phyloP scores from a whole-genome alignment of 2,888 invertebrate species.

The Acleris holmiana region DNA sequence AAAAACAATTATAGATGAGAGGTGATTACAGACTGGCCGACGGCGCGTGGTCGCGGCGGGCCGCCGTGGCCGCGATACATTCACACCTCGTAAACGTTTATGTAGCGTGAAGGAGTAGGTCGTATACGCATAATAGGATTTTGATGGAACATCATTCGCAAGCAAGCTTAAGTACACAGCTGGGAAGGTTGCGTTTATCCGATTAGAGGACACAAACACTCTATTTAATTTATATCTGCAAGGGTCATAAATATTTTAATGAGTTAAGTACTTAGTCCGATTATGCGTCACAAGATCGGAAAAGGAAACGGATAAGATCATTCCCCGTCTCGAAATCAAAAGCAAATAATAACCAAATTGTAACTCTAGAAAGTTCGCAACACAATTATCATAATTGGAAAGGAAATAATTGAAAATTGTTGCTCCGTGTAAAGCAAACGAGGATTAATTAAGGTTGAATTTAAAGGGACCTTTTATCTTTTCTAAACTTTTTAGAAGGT shows the following conservation, averaged over 20 bases:
- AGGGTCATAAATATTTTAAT: neutral
- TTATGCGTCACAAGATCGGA: too few species aligned
- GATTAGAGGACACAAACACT: constrained; percentile 5
- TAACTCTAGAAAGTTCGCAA: constrained; percentile 8
- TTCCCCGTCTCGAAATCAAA: neutral
- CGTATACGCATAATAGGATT: constrained; percentile 32
- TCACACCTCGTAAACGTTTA: constrained; percentile 40
- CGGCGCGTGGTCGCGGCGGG: neutral
- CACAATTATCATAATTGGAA: constrained; percentile 15
- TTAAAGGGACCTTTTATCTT: constrained; percentile 18
- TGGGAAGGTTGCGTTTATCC: constrained; percentile 3
- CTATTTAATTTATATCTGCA: neutral
- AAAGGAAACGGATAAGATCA: neutral
- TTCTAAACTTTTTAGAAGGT: neutral
- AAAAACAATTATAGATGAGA: constrained; percentile 9
- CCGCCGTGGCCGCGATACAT: constrained; percentile 36
- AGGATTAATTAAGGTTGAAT: constrained; percentile 19
- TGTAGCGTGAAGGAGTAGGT: constrained; percentile 34
- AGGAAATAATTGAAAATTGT: constrained; percentile 21
- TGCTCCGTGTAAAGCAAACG: constrained; percentile 15
- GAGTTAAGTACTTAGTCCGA: too few species aligned
- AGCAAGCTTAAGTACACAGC: constrained; percentile 17
- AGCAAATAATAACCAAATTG: neutral
- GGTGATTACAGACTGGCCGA: constrained; percentile 16
- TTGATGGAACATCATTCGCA: constrained; percentile 24